Base-by-base conservation (phyloP, 2,113 vertebrate genomes). In the Osmerus mordax region DNA sequence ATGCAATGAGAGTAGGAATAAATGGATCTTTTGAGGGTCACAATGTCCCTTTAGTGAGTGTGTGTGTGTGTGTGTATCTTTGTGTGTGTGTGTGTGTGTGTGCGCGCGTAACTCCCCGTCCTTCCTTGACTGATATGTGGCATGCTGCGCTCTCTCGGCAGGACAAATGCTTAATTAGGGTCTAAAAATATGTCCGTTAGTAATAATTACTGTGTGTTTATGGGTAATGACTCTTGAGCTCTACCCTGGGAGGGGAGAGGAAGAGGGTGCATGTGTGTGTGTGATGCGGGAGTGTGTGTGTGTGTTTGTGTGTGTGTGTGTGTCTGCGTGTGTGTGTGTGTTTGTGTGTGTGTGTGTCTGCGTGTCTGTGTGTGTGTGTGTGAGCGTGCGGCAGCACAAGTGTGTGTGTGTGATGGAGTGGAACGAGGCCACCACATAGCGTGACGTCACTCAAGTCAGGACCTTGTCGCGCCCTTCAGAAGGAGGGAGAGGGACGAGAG, bases 171-270 rank as follows among this genome's bases (percentile, higher is more conserved):
- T 60, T 67, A 78, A 81, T 80, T 75, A 72, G 25, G 72, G 63
- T 72, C 76, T 78, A 81, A 78, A 84, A 81, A 79, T 77, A 75
- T 54, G 62, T 71, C 71, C 67, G 76, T 19, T 78, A 52, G 18
- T 76, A 77, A 81, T 78, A 47, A 83, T 78, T 77, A 78, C 60
- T 55, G 77, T 41, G 51, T 78, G 76, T 80, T 73, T 75, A 65
- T 65, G 68, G 14, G 56, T 70, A 80, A 78, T 76, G 59, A 78
- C 55, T 75, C 16, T 28, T 64, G 41, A 16, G 65, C 9, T 53
- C 47, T 67, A 67, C 55, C 69, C 36, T 59, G 62, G 78, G 66
- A 29, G 2, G 59, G 55, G 65, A 6, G 19, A 14, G 11, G 13
- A 21, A 25, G 19, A 61, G 2, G 13, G 8, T 14, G 66, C 3